Base-by-base conservation (phyloP, 2,797 vertebrate species). In the Mormyrus proboscirostris region DNA sequence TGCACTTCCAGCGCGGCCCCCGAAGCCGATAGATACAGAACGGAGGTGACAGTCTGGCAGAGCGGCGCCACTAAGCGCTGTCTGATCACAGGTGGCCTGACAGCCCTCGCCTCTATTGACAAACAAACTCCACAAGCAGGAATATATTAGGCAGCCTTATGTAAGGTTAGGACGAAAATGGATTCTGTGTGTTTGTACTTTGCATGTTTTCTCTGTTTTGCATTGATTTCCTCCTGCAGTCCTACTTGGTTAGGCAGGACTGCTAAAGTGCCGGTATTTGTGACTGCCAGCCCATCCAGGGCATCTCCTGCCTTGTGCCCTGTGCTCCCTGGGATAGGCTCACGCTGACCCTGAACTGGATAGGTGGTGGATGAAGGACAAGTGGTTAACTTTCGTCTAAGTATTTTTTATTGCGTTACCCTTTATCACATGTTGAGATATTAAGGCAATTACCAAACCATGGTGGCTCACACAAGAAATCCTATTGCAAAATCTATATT, bases 1-100 rank as follows among this genome's bases (percentile, higher is more conserved):
- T 98, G 97, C 98, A 99, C 98, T 99, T 97, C 97, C 96, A 94
- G 96, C 96, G 96, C 96, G 94, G 95, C 94, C 95, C 97, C 96
- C 93, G 96, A 97, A 97, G 94, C 96, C 96, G 96, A 97, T 97
- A 97, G 97, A 97, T 96, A 95, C 96, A 94, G 94, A 97, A 96
- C 95, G 93, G 95, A 97, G 94, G 95, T 94, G 97, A 98, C 97
- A 97, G 96, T 93, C 94, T 94, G 97, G 96, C 97, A 97, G 94
- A 93, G 59, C 16, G 0, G 59, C 25, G 90, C 57, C 50, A 51
- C 79, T 89, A 87, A 90, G 89, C n/a, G 69, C 88, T 88, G 89
- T 87, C 55, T 85, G 88, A 53, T 88, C 79, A 38, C 90, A 90
- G 65, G 14, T 29, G 84, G 88, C 87, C 89, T 91, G 85, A 93